Conservation (phyloP, 2,797 vertebrate genomes). For the Artibeus lituratus region DNA sequence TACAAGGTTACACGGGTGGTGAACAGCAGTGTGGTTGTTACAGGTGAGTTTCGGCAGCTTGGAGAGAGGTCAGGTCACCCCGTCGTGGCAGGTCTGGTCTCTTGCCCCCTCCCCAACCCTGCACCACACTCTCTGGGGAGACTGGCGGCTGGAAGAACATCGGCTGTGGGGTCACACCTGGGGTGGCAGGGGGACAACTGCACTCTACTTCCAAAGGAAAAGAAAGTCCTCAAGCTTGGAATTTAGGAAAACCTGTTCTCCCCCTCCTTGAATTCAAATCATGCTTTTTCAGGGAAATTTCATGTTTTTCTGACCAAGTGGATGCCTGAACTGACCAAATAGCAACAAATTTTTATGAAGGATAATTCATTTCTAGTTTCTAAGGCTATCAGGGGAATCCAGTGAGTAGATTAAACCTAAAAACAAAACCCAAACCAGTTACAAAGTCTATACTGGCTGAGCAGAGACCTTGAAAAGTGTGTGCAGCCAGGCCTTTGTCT, state of each 20-base stretch:
- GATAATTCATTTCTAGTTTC: not conserved
- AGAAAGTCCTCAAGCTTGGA: not conserved
- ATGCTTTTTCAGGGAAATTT: slow-evolving; percentile 26
- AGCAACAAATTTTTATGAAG: not conserved
- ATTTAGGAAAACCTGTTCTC: not conserved
- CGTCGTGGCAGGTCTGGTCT: not conserved
- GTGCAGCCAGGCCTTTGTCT: not conserved
- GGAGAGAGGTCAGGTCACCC: not conserved
- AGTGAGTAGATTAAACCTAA: not conserved
- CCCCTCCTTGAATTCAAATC: slow-evolving; percentile 17
- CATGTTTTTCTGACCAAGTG: not conserved
- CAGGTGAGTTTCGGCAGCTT: not conserved
- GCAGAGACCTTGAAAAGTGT: not conserved
- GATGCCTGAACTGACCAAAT: not conserved
- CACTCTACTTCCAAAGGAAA: slow-evolving; percentile 54
- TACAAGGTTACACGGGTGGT: fast-evolving
- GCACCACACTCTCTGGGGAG: not conserved
- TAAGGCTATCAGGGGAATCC: not conserved
- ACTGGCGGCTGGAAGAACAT: slow-evolving; percentile 59
- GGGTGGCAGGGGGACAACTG: not conserved
- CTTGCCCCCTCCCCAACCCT: not conserved
- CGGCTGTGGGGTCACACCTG: not conserved
- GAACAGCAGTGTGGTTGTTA: fast-evolving
- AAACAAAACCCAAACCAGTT: not conserved
- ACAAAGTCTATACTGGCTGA: not conserved